Evolutionary conservation across 2,113 vertebrate species (phyloP), one percentile per base, ranked within the genome.

Genomic region (Gorilla gorilla): DNA sequence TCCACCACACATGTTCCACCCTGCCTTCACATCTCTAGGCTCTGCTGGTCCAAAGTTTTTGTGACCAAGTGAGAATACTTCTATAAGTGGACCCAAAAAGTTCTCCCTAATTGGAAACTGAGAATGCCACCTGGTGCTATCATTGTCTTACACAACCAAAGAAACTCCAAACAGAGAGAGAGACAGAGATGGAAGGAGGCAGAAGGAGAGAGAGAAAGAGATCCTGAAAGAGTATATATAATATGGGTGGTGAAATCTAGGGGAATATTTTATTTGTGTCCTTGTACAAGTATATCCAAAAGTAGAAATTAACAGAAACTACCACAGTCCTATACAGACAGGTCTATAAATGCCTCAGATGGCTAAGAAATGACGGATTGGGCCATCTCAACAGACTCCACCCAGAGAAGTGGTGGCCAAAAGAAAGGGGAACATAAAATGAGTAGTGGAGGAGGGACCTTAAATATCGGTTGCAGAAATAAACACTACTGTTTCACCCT

Each of bases 71-170:
- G 66, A 96, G 72, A 90, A 84, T 95, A 23, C 30, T 68, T 78
- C 80, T 78, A 0, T 18, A 30, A 68, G 70, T 25, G 61, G 14
- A 70, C n/a, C 78, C 61, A 40, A 70, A 76, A 57, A 45, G 10
- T 55, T 40, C 84, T 90, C 68, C 91, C 83, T 85, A 68, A 30
- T 2, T 96, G 61, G 88, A 97, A 96, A 95, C 66, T 48, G 72
- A 96, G 40, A 92, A n/a, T 86, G 45, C 18, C 52, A 89, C 87
- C 87, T 83, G 52, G 75, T 25, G 35, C 72, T 27, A 66, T 17
- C 25, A 73, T 72, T 89, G 75, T 64, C 57, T 70, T 80, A 81
- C 25, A 50, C 48, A 90, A 8, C 11, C 8, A 81, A 79, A 94
- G 83, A 72, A 92, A 48, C 70, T 50, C 57, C 13, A 12, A 40